Percentiles rank a stretch among this genome's conserved stretches.
phyloP scores from a whole-genome alignment of 2,113 vertebrate species.

The Asarcornis scutulata region DNA sequence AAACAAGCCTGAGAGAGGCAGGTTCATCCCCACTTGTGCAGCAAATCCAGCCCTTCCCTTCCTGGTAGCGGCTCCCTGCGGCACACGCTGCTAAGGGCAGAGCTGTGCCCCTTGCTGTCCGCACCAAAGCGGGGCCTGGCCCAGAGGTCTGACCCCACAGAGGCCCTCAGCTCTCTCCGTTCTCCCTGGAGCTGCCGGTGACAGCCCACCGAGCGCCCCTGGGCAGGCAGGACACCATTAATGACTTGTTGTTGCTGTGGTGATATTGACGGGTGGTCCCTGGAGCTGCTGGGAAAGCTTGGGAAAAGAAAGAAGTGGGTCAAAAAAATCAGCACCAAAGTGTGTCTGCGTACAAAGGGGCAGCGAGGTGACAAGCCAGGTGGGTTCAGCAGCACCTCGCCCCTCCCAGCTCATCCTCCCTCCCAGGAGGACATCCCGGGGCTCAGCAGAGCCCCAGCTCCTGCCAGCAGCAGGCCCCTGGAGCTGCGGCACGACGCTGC shows the following conservation, averaged over 20 bases:
- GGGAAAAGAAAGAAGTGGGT: neutral
- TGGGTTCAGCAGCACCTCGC: neutral
- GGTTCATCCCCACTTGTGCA: neutral
- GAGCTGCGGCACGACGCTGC: neutral
- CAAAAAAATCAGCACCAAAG: neutral
- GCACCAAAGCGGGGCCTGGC: neutral
- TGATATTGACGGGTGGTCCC: conserved; percentile 51
- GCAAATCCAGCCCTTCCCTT: neutral
- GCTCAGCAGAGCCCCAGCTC: neutral
- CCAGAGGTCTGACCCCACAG: neutral
- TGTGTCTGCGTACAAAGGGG: neutral
- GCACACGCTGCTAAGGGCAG: neutral
- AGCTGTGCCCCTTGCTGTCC: neutral
- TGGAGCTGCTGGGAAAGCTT: neutral
- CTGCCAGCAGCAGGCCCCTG: neutral
- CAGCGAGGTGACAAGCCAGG: neutral
- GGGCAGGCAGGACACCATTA: conserved; percentile 32
- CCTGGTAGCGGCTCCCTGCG: neutral
- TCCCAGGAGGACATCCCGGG: fast-evolving
- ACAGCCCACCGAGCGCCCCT: neutral
- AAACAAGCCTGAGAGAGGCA: conserved; percentile 22
- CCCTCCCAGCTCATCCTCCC: neutral
- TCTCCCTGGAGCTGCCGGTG: neutral
- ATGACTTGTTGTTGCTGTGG: conserved; percentile 58
- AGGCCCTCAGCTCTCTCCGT: neutral